Base-by-base conservation (phyloP, 2,113 vertebrate genomes). In the Melanostigma gelatinosum region DNA sequence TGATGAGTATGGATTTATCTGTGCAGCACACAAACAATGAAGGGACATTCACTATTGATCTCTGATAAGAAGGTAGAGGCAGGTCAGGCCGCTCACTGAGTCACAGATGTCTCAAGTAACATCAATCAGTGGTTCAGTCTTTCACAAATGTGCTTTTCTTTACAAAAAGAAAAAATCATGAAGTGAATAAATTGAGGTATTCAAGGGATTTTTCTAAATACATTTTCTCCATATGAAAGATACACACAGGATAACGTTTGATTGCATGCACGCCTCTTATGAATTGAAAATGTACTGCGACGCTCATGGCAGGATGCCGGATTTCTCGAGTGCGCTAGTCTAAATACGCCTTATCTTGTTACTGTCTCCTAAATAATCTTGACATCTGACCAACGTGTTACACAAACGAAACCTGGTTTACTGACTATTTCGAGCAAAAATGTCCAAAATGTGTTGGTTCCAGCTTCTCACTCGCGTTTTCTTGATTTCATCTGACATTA, bases 1-100 rank as follows among this genome's bases (percentile, higher is more conserved):
- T 16, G 2, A 20, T 71, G 69, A 73, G 13, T 32, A 20, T 0
- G 44, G 42, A 42, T 83, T 84, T 44, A 32, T 18, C 48, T 77
- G 62, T 13, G 11, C 62, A 42, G 61, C 36, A 15, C 2, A 1
- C 32, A 32, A 22, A 20, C 10, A 48, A 50, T 32, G 4, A 48
- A 68, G 22, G 29, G 18, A 34, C 18, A n/a, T 18, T 27, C 18
- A 48, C 36, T 27, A n/a, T 36, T 74, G 20, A 61, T 48, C 3
- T 0, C 34, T 58, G 24, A 78, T 12, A 24, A 52, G 22, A 32
- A 1, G 27, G 27, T 29, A 29, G 61, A 12, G 24, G 1, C 15
- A 27, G 15, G 27, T 70, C 16, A 9, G 27, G 1, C 5, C 20
- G 44, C 4, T 76, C 29, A 48, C 55, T 32, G 44, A 54, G 7